Evolutionary conservation across 2,888 invertebrate species (phyloP).

Genomic region (Cantharis rufa): DNA sequence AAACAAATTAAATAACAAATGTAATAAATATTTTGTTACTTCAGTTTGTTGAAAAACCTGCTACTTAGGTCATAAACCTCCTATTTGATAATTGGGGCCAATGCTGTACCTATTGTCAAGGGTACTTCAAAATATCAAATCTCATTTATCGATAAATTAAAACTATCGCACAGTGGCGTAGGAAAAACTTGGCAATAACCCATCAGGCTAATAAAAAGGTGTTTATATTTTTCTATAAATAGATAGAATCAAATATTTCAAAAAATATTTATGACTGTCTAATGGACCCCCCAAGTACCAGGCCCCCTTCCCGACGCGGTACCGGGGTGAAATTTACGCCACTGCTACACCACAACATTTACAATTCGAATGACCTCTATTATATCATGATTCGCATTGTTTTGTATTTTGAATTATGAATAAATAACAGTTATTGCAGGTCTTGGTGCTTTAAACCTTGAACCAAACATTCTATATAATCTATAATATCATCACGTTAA

Average conservation of each 20-base stretch:
- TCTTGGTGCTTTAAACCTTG: not conserved
- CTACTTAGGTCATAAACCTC: not conserved
- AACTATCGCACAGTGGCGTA: not conserved
- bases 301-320: no score
- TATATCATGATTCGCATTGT: not conserved
- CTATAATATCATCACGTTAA: no score
- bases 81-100: not conserved
- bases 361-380: not conserved
- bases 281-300: no score
- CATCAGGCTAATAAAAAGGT: no score
- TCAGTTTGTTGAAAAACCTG: not conserved
- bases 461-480: not conserved
- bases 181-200: no score
- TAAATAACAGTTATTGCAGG: conserved; percentile 3
- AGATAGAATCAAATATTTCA: no score
- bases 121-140: not conserved
- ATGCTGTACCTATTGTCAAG: not conserved
- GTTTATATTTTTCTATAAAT: no score
- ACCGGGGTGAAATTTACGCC: no score
- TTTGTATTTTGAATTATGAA: not conserved
- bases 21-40: not conserved
- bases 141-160: not conserved
- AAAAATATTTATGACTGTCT: no score
- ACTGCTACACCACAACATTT: not conserved
- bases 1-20: no score